Percentiles rank a stretch among this genome's conserved stretches.
phyloP scores from a whole-genome alignment of 2,113 vertebrate genomes.

The Sturnira hondurensis region DNA sequence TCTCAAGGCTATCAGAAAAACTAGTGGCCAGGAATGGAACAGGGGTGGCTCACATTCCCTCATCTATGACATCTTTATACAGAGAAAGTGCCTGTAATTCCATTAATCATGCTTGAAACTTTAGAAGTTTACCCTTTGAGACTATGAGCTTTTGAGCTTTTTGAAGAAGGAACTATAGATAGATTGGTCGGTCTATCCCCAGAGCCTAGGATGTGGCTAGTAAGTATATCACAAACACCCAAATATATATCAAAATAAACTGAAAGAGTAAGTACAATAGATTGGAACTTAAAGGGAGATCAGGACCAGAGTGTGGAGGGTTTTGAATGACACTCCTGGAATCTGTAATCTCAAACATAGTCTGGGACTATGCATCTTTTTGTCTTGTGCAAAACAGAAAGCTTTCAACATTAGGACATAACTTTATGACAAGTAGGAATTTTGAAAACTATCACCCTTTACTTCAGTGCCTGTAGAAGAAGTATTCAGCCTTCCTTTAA shows the following conservation, averaged over 20 bases:
- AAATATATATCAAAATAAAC: neutral
- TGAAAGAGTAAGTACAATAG: neutral
- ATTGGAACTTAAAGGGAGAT: neutral
- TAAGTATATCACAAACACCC: neutral
- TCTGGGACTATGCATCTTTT: neutral
- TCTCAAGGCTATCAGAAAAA: neutral
- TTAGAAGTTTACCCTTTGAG: neutral
- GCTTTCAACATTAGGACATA: neutral
- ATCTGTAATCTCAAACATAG: neutral
- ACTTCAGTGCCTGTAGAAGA: neutral
- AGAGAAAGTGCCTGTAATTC: neutral
- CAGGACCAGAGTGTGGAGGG: neutral
- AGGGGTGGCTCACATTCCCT: neutral
- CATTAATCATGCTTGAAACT: neutral
- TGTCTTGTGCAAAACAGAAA: conserved; percentile 19
- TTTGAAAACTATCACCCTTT: neutral
- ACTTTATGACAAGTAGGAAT: neutral
- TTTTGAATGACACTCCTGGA: neutral
- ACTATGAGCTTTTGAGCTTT: neutral
- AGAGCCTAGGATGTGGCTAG: neutral
- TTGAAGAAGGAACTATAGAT: neutral
- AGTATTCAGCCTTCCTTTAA: neutral
- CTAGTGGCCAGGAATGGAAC: neutral
- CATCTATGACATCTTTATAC: neutral
- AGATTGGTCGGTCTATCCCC: neutral